Evolutionary conservation across 2,888 invertebrate genomes (phyloP), one percentile per base, ranked within the genome.

Genomic region (Clostera curtula): DNA sequence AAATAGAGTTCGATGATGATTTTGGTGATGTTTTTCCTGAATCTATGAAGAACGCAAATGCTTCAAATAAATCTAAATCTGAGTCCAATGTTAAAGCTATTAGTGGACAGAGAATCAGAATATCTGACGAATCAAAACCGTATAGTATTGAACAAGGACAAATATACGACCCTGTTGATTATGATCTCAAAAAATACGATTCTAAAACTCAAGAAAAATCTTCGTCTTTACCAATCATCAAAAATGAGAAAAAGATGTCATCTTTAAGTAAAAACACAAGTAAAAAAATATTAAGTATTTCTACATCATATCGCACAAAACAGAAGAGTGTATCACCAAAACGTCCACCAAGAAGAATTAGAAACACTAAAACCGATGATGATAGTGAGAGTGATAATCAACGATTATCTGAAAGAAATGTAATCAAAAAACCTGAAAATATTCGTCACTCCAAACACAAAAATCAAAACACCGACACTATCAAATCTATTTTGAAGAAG

Each of bases 101-200:
- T 31, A 87, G 89, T 5, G 91, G 91, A 5, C 90, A 90, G 61
- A 83, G 90, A 51, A 89, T 91, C 45, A 77, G 89, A 40, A 76
- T 89, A 18, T 85, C 89, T 43, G 89, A 87, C 43, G 87, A 88
- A 42, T 62, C 64, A 14, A 77, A 70, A 45, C 46, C 55, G 44
- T 69, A 69, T 44, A 72, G 62, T 45, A 49, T 69, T 35, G 71
- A 72, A 36, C 79, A 85, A 36, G 55, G 57, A 27, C 67, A 75
- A 30, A 56, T 68, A 14, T 87, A 86, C 45, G 87, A 86, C 46
- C 71, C 79, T 44, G 60, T 77, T 5, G 68, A 75, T 51, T 77
- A 69, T 70, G 82, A 83, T 80, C 76, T 80, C 75, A 82, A 77
- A 64, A 65, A 66, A 37, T 63, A 56, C 48, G 74, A 74, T 43